Evolutionary conservation across 2,797 vertebrate species (phyloP).

Genomic region (Prionace glauca): DNA sequence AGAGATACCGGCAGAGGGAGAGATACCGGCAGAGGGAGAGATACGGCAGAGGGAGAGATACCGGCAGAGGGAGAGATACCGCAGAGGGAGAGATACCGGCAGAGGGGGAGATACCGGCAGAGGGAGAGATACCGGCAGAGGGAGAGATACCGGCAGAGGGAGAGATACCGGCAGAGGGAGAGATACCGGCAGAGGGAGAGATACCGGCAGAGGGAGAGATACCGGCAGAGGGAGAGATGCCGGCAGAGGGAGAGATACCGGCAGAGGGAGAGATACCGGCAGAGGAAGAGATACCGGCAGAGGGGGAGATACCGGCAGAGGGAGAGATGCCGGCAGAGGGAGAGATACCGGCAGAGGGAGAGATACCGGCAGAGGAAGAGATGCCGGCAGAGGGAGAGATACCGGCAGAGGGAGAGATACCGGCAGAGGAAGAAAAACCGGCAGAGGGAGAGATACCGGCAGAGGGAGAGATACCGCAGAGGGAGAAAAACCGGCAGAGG

Average conservation of each 20-base stretch:
- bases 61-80: background rate
- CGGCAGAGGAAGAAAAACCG: background rate
- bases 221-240: background rate
- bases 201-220: background rate
- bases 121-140: background rate
- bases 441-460: background rate
- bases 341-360: background rate
- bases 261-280: background rate
- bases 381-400: background rate
- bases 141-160: background rate
- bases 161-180: background rate
- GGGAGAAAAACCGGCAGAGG: background rate
- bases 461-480: background rate
- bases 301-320: background rate
- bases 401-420: background rate
- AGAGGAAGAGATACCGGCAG: too few relatives aligned
- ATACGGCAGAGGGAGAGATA: too few relatives aligned
- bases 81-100: background rate
- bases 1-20: too few relatives aligned
- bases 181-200: background rate
- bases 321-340: background rate
- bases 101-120: background rate
- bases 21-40: too few relatives aligned
- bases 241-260: background rate
- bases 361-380: background rate